Percentiles rank a stretch among this genome's conserved stretches.
phyloP scores from a whole-genome alignment of 2,113 vertebrate species.

The Thamnaconus septentrionalis region DNA sequence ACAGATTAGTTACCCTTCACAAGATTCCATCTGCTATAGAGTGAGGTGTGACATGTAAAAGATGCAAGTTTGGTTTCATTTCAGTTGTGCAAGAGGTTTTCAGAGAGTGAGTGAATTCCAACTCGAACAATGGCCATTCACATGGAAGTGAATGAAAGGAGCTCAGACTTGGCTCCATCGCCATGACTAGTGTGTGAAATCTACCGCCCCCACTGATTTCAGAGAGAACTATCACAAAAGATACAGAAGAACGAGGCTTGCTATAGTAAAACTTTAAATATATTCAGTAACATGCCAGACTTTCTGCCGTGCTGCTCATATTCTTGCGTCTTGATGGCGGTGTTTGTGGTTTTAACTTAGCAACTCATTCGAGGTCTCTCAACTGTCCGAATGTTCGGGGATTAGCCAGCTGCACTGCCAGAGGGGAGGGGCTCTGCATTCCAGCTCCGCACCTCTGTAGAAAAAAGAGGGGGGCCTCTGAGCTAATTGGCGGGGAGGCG shows the following conservation, averaged over 20 bases:
- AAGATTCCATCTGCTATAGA: background rate
- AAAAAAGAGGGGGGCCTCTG: slow-evolving; percentile 71
- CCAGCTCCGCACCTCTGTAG: slow-evolving; percentile 64
- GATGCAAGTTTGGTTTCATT: slow-evolving; percentile 45
- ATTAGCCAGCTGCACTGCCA: slow-evolving; percentile 68
- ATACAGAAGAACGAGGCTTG: background rate
- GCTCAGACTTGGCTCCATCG: slow-evolving; percentile 41
- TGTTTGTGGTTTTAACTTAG: slow-evolving; percentile 24
- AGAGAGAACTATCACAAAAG: background rate
- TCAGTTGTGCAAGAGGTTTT: slow-evolving; percentile 54
- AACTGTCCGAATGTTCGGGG: slow-evolving; percentile 43
- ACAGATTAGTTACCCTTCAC: too few species aligned
- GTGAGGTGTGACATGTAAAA: slow-evolving; percentile 1
- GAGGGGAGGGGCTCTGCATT: slow-evolving; percentile 66
- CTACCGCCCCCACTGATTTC: slow-evolving; percentile 30
- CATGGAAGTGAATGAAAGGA: slow-evolving; percentile 58
- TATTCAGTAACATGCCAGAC: background rate
- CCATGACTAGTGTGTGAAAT: slow-evolving; percentile 42
- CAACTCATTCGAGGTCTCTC: slow-evolving; percentile 34
- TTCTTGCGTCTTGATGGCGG: background rate
- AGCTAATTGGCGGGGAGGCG: slow-evolving; percentile 82
- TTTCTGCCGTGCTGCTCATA: background rate
- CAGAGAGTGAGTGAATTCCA: slow-evolving; percentile 55
- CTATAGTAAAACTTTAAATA: background rate
- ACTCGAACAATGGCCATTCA: slow-evolving; percentile 68